A percentile compares a stretch with the other conserved stretches of the same genome.
Evolutionary conservation across 2,113 vertebrate species (phyloP).

Genomic region (Urocynchramus pylzowi): DNA sequence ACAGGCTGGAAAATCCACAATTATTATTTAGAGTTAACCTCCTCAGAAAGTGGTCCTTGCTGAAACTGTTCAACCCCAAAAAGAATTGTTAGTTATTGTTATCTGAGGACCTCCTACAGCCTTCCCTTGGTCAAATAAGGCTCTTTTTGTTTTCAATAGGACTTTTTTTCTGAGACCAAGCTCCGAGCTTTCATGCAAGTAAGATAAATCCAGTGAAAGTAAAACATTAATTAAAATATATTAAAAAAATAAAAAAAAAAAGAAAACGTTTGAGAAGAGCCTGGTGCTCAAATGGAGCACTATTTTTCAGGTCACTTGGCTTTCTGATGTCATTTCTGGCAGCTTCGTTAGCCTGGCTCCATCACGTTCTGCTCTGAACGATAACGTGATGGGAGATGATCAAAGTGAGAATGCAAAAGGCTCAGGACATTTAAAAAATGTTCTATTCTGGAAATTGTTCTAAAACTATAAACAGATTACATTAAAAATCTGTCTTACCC

Average conservation of each 20-base stretch:
- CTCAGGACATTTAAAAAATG: conserved; percentile 50
- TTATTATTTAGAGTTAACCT: conserved; percentile 15
- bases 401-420: conserved; percentile 62
- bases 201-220: background rate
- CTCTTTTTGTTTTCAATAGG: conserved; percentile 12
- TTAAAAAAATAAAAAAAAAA: background rate
- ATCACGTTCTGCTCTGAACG: conserved; percentile 47
- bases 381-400: conserved; percentile 53
- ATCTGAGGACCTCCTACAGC: background rate
- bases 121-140: background rate
- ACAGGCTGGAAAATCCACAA: background rate
- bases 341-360: conserved; percentile 53
- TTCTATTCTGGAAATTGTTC: conserved; percentile 60
- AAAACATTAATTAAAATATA: conserved; percentile 19
- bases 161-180: background rate
- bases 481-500: conserved; percentile 54
- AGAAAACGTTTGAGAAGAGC: background rate
- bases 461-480: conserved; percentile 60
- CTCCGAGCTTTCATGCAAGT: background rate
- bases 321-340: conserved; percentile 61
- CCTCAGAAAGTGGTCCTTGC: background rate
- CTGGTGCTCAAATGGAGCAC: background rate
- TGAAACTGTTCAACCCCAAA: background rate
- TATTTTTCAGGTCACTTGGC: conserved; percentile 38
- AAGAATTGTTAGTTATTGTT: conserved; percentile 8